Conservation (phyloP, 2,113 vertebrate species). For the Mesitornis unicolor region DNA sequence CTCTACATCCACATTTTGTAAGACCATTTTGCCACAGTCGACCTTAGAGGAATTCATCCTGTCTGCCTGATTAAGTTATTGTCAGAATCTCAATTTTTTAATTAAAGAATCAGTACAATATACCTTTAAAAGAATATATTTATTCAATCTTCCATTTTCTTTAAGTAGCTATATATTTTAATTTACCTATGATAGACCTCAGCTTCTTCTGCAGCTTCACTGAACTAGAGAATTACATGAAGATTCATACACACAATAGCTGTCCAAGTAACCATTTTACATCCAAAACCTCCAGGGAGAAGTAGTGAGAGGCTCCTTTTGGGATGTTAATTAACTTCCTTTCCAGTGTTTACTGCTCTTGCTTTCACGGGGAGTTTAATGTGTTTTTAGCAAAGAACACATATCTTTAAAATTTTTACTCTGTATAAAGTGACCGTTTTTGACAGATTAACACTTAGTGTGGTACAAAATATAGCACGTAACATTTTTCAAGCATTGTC, state of each 20-base stretch:
- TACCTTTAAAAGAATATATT: background rate
- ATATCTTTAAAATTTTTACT: background rate
- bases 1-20: background rate
- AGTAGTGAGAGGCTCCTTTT: conserved; percentile 34
- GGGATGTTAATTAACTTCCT: conserved; percentile 65
- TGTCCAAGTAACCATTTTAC: conserved; percentile 52
- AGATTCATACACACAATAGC: conserved; percentile 32
- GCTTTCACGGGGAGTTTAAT: conserved; percentile 18
- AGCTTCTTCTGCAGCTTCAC: background rate
- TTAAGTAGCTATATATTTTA: background rate
- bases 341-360: conserved; percentile 48
- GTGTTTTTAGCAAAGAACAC: background rate
- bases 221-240: background rate
- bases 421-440: background rate
- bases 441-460: background rate
- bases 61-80: background rate
- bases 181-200: background rate
- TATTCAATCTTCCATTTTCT: background rate
- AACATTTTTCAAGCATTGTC: background rate
- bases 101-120: background rate
- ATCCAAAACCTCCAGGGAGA: conserved; percentile 7
- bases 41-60: background rate
- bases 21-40: background rate
- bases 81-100: background rate
- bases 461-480: background rate